Conservation (phyloP, 2,113 vertebrate genomes). For the Theristicus caerulescens region DNA sequence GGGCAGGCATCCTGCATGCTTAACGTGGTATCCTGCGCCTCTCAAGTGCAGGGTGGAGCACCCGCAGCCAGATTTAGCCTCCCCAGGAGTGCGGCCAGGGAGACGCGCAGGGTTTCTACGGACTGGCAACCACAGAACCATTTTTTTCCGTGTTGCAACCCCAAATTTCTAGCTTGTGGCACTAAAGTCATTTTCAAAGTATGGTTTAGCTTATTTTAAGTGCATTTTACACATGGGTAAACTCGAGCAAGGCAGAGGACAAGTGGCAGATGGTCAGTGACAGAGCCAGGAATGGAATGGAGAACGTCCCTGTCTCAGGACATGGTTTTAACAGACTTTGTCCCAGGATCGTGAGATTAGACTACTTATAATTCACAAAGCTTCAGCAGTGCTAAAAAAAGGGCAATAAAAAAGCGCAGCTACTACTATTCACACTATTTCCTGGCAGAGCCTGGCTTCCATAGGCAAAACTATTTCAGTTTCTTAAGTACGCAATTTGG, state of each 20-base stretch:
- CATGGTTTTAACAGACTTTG: not conserved
- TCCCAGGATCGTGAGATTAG: not conserved
- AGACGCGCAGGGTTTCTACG: not conserved
- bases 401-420: not conserved
- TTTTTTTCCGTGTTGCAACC: slow-evolving; percentile 1
- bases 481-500: not conserved
- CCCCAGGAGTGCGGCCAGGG: not conserved
- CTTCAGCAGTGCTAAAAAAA: not conserved
- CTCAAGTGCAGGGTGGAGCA: slow-evolving; percentile 15
- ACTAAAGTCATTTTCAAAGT: slow-evolving; percentile 8
- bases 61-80: slow-evolving; percentile 33
- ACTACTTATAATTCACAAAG: not conserved
- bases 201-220: slow-evolving; percentile 37
- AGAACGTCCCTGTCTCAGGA: slow-evolving; percentile 2
- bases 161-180: slow-evolving; percentile 31
- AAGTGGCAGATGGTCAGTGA: slow-evolving; percentile 50
- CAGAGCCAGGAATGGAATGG: not conserved
- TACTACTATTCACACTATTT: not conserved
- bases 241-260: slow-evolving; percentile 14
- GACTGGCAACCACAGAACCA: not conserved
- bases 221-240: not conserved
- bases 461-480: not conserved
- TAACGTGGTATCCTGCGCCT: not conserved
- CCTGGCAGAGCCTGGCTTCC: not conserved
- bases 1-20: not conserved